phyloP scores from a whole-genome alignment of 1,140 invertebrate genomes.

The Saccostrea echinata region DNA sequence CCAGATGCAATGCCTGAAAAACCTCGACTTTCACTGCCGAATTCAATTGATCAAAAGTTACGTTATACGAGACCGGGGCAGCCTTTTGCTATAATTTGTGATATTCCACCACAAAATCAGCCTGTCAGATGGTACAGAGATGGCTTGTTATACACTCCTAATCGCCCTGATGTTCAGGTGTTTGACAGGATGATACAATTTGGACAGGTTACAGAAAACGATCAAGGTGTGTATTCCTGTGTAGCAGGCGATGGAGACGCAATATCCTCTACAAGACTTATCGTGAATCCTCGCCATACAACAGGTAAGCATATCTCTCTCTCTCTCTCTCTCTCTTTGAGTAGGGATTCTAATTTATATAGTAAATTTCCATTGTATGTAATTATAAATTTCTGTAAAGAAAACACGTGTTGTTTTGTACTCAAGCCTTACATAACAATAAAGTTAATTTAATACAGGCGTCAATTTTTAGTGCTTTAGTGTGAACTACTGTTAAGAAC shows the following conservation, averaged over 20 bases:
- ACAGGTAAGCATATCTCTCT: neutral
- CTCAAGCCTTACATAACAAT: no score
- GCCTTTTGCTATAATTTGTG: neutral
- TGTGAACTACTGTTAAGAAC: no score
- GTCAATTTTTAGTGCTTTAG: no score
- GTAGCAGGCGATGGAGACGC: neutral
- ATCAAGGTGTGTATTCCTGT: neutral
- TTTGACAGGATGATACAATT: neutral
- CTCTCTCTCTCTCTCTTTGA: neutral
- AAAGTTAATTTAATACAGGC: no score
- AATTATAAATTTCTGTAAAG: no score
- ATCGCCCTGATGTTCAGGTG: neutral
- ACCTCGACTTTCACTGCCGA: neutral
- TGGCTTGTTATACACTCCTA: neutral
- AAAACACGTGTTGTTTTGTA: no score
- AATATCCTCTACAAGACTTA: neutral
- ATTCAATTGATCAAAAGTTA: neutral
- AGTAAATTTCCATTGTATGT: no score
- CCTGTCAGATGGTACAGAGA: neutral
- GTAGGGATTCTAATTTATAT: no score
- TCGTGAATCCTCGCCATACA: neutral
- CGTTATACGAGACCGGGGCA: neutral
- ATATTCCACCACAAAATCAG: neutral
- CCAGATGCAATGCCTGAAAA: neutral
- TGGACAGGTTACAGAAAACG: neutral